Evolutionary conservation across 2,113 vertebrate species (phyloP).

Genomic region (Urocolius indicus): DNA sequence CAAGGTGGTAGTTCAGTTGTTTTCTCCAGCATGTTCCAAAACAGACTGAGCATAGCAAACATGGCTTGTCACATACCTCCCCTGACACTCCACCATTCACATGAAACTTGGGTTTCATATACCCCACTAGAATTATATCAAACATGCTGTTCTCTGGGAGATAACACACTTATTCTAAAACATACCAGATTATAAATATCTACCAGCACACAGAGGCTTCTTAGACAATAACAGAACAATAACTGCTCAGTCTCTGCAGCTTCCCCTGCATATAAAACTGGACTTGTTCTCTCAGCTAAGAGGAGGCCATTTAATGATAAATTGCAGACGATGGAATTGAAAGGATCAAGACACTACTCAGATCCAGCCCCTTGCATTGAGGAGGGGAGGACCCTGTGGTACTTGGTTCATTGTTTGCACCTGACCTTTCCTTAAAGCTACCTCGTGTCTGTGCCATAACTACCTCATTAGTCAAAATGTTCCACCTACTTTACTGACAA

Average conservation of each 20-base stretch:
- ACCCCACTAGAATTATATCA: slow-evolving; percentile 43
- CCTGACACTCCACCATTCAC: neutral
- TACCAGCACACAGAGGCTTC: neutral
- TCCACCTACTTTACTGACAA: neutral
- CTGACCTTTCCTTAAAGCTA: slow-evolving; percentile 12
- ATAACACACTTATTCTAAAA: slow-evolving; percentile 37
- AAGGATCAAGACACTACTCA: neutral
- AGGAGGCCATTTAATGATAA: neutral
- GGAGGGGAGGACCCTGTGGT: neutral
- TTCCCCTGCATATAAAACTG: neutral
- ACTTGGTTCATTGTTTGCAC: neutral
- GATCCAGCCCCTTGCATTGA: slow-evolving; percentile 34
- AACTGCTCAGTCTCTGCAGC: rapidly evolving
- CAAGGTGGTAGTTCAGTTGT: neutral
- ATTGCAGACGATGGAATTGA: neutral
- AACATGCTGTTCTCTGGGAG: slow-evolving; percentile 48
- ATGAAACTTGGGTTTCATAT: neutral
- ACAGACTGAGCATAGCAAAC: neutral
- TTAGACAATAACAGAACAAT: slow-evolving; percentile 40
- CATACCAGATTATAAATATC: slow-evolving; percentile 57
- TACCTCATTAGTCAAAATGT: slow-evolving; percentile 11
- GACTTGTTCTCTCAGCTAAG: neutral
- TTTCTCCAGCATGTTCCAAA: neutral
- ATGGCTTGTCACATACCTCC: neutral
- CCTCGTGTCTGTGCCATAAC: neutral